Base-by-base conservation (phyloP, 2,888 invertebrate species). In the Drosophila prostipennis region DNA sequence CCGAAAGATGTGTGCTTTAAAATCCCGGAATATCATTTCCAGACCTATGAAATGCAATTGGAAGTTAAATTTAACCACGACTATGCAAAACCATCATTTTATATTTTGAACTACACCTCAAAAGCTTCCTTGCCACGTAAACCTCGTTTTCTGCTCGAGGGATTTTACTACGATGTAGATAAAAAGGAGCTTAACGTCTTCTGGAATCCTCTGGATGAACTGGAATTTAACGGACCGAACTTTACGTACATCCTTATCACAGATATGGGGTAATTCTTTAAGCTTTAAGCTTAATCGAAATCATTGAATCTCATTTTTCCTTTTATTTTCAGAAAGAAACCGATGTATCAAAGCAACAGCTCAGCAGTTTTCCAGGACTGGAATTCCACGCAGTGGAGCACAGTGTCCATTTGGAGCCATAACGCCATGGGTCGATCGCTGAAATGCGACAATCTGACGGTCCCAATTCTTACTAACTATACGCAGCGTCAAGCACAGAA, bases 301-400 rank as follows among this genome's bases (percentile, higher is more conserved):
- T 4, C 4, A 6, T 0, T 4, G 2, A 23, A 23, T 23, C 23
- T 23, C 23, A 23, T 23, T 23, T 6, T 2, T n/a, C 1, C 2
- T 6, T 14, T 14, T 5, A 2, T 0, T 45, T 34, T 11, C 32
- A 55, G 54, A 14, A 7, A 2, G 45, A 32, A 1, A 11, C 19
- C 5, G 19, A 7, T 6, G 7, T 34, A 10, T 32, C 8, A 32
- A 1, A 10, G 23, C 23, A 55, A 19, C 23, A 32, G 45, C 7
- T 1, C 19, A 7, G 54, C 14, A 11, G 6, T 55, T 7, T 55
- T 55, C 23, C 32, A n/a, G 11, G 32, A 45, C 23, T 55, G 54
- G 54, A n/a, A 55, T 16, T 2, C 7, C 3, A 11, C 19, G 19
- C 5, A 34, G 4, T 10, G 14, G 2, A 5, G 2, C n/a, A 0